Evolutionary conservation across 1,140 invertebrate species (phyloP).

Genomic region (Lasioglossum albipes): DNA sequence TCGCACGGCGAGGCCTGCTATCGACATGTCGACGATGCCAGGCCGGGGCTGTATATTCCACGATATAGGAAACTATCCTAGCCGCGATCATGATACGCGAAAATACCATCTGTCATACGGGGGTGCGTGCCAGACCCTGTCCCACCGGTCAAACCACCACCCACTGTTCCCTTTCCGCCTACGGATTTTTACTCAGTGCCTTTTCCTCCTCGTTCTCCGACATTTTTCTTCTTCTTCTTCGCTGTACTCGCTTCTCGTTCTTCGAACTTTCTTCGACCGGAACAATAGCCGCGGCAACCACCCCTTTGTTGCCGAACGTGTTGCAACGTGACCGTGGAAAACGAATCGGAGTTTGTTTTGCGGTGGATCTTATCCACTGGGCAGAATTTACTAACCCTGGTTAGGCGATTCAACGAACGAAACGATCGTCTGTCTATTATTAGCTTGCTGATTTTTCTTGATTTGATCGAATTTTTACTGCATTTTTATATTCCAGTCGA

Average conservation of each 20-base stretch:
- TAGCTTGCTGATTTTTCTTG: too few relatives aligned
- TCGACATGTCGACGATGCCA: slow-evolving; percentile 79
- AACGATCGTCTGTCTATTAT: too few relatives aligned
- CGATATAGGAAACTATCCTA: slow-evolving; percentile 74
- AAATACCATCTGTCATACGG: slow-evolving; percentile 78
- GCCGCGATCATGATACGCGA: slow-evolving; percentile 75
- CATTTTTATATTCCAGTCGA: too few relatives aligned
- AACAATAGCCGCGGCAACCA: neutral
- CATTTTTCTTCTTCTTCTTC: neutral
- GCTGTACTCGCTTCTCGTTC: neutral
- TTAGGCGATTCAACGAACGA: too few relatives aligned
- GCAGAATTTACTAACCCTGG: too few relatives aligned
- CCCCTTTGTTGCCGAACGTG: neutral
- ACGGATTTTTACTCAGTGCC: slow-evolving; percentile 38
- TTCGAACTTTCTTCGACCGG: neutral
- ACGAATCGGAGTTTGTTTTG: too few relatives aligned
- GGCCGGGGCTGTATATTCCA: slow-evolving; percentile 68
- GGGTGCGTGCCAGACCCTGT: slow-evolving; percentile 62
- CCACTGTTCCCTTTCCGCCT: slow-evolving; percentile 13
- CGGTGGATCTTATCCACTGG: neutral
- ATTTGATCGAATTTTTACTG: too few relatives aligned
- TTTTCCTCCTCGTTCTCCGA: neutral
- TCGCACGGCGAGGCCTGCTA: slow-evolving; percentile 77
- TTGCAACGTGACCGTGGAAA: neutral
- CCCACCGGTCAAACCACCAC: slow-evolving; percentile 29